Evolutionary conservation across 2,113 vertebrate genomes (phyloP).

Genomic region (Aegithalos caudatus): DNA sequence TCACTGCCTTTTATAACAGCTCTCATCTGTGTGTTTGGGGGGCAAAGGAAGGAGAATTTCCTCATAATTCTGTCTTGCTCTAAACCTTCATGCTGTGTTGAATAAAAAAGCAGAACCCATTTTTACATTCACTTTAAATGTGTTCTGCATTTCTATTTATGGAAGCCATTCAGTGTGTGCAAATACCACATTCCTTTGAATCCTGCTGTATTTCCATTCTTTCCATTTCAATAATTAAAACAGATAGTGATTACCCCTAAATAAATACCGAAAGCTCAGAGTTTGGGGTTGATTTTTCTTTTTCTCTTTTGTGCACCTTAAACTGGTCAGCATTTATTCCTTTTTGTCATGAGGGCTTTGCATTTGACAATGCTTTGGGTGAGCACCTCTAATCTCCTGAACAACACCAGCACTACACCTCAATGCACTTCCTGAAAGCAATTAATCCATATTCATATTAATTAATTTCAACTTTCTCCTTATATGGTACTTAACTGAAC

Average conservation of each 20-base stretch:
- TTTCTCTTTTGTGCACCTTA: background rate
- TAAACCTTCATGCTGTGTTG: background rate
- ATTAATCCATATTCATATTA: background rate
- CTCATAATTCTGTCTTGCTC: background rate
- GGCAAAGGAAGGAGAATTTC: slow-evolving; percentile 4
- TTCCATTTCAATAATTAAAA: slow-evolving; percentile 11
- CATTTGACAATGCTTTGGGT: background rate
- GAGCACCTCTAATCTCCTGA: background rate
- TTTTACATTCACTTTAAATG: background rate
- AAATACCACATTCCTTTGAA: slow-evolving; percentile 6
- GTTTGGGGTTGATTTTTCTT: background rate
- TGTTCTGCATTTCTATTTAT: slow-evolving; percentile 27
- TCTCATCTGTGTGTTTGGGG: background rate
- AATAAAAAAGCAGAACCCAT: background rate
- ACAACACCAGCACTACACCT: background rate
- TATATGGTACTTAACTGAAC: background rate
- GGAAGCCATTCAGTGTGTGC: background rate
- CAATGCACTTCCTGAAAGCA: background rate
- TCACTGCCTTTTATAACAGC: background rate
- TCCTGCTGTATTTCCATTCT: background rate
- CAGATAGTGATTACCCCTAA: background rate
- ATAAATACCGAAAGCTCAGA: background rate
- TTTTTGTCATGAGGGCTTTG: background rate
- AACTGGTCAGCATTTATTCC: background rate
- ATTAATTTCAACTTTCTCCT: slow-evolving; percentile 1